These are phyloP conservation scores for Antigone vipio DNA, from an alignment of 2,113 vertebrate genomes.

Conservation along the genomic window DNA sequence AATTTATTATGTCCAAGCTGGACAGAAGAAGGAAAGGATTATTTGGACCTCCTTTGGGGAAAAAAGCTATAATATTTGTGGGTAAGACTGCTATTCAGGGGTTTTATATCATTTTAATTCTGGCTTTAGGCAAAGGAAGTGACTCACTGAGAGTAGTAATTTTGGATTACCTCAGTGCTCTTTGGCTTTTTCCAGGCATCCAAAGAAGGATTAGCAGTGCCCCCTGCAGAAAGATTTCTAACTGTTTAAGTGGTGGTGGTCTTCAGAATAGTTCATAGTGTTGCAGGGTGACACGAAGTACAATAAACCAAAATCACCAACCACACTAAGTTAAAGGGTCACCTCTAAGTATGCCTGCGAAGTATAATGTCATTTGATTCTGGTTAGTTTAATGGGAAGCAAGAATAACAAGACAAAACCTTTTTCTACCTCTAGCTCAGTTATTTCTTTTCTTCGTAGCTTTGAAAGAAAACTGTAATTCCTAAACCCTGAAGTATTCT, in stretches of 20 bases:
- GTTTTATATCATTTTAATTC: neutral
- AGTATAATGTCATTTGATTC: neutral
- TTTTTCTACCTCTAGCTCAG: neutral
- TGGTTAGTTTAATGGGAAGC: neutral
- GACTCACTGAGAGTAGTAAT: neutral
- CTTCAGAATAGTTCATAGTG: neutral
- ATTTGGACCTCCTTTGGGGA: slow-evolving; percentile 86
- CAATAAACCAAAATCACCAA: neutral
- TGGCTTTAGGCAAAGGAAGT: neutral
- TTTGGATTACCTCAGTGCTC: neutral
- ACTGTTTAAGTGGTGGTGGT: neutral
- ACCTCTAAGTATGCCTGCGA: neutral
- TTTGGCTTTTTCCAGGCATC: neutral
- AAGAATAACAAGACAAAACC: neutral
- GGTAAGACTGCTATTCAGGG: slow-evolving; percentile 72
- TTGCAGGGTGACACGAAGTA: neutral
- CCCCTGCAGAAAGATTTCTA: neutral
- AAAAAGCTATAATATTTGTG: slow-evolving; percentile 88
- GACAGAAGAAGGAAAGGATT: slow-evolving; percentile 87
- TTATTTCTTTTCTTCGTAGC: neutral
- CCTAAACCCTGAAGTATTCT: neutral
- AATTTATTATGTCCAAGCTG: slow-evolving; percentile 91
- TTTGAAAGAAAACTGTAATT: neutral
- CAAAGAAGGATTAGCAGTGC: neutral
- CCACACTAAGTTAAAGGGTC: neutral